Evolutionary conservation across 92 coral and sea anemone species (phyloP).

Genomic region (Heliopora coerulea): DNA sequence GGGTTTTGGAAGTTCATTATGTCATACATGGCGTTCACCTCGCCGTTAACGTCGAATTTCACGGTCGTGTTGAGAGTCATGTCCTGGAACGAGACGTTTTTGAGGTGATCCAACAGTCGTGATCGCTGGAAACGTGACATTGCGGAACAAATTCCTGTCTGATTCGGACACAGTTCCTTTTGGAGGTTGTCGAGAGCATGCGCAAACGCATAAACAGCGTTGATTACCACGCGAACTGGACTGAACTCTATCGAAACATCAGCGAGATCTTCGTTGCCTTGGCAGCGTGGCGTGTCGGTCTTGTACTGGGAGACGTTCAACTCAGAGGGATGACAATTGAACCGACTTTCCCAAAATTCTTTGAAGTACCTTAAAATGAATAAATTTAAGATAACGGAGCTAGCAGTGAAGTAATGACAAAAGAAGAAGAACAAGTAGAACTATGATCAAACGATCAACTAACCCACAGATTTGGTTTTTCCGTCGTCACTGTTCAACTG

Average conservation of each 20-base stretch:
- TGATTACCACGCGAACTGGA: conserved; percentile 88
- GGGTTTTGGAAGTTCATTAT: conserved; percentile 62
- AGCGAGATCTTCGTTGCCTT: conserved; percentile 5
- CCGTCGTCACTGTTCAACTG: no score
- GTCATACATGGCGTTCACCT: conserved; percentile 72
- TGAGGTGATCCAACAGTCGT: conserved; percentile 56
- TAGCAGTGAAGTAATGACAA: neutral
- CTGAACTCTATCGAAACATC: conserved; percentile 63
- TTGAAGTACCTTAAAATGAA: conserved; percentile 56
- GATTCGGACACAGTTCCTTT: conserved; percentile 52
- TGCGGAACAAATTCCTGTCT: conserved; percentile 61
- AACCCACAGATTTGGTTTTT: no score
- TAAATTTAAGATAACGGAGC: neutral
- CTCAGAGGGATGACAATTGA: conserved; percentile 46
- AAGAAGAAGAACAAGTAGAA: no score
- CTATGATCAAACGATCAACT: no score
- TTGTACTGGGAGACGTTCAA: neutral
- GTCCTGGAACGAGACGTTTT: conserved; percentile 77
- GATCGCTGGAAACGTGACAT: conserved; percentile 51
- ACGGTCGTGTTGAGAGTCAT: conserved; percentile 59
- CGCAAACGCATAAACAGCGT: conserved; percentile 93
- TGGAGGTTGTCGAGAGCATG: conserved; percentile 82
- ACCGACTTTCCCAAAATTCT: conserved; percentile 65
- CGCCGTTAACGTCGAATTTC: conserved; percentile 67
- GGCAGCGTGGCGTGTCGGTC: neutral